Evolutionary conservation across 2,888 invertebrate genomes (phyloP), one percentile per base, ranked within the genome.

Genomic region (Stenotaenia linearis): DNA sequence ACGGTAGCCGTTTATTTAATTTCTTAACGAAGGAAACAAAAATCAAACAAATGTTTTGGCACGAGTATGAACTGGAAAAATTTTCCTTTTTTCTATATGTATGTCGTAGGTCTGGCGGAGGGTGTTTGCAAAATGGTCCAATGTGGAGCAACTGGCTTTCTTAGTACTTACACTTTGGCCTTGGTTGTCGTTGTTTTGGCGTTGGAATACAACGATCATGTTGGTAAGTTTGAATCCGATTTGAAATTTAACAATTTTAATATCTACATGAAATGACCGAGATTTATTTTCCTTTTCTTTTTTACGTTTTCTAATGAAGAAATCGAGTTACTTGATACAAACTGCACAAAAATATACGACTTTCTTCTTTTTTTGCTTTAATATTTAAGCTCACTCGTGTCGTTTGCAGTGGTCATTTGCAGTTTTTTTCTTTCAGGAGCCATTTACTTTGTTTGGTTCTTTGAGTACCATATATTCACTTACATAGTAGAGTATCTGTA

Each of bases 161-260:
- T 79, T 45, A 74, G 79, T 74, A 74, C 79, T 15, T 79, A 74
- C 32, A 37, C 75, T 40, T 37, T 79, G 74, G 25, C 79, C 69
- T 25, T 74, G 32, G 74, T 79, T 32, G 79, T 35, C 30, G 28
- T 79, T 40, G 79, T 74, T 12, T 37, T 79, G 74, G 79, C 79
- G 35, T 74, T 74, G 35, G 79, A 79, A 25, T 79, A 79, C 74
- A 79, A 79, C 79, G 75, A 74, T 37, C 79, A 79, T 37, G 79
- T 79, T 74, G 79, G 79, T 79, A 74, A 79, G 79, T 74, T 21
- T 23, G 28, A 61, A 25, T 61, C 25, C 25, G 25, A 28, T 10
- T 61, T 23, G 2, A 2, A 25, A 61, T 61, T 28, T 56, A 56
- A 21, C 21, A 45, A 7, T 45, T 45, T 18, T 56, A 23, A 23